Evolutionary conservation across 2,888 invertebrate genomes (phyloP), one percentile per base, ranked within the genome.

Genomic region (Nemurella pictetii): DNA sequence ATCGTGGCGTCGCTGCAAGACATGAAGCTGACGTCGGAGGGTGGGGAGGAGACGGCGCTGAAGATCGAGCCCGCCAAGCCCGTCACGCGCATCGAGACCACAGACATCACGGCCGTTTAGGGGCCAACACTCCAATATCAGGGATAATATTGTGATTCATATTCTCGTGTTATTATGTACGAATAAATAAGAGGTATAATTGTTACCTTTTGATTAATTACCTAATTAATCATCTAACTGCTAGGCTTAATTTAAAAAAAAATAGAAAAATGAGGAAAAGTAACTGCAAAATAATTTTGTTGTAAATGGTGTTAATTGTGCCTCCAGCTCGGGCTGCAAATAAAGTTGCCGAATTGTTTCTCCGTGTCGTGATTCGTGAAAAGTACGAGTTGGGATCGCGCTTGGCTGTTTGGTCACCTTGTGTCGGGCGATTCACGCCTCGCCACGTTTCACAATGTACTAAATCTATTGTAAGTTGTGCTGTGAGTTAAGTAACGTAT

Each of bases 1-100:
- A 91, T 92, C 15, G 90, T 92, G 75, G 91, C 91, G 27, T 91
- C 91, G 86, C 88, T 92, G 75, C 91, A 91, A 25, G 90, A 91
- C 80, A 88, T 92, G 84, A 90, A 90, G 86, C 89, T 92, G 35
- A 90, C 89, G 0, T 26, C 82, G 26, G 89, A 90, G 84, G 88
- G 88, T 0, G 89, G 89, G 25, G 88, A 88, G 81, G 89, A 88
- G 85, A 88, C 90, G 85, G 89, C 88, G 83, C 90, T 91, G 55
- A 80, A 88, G 86, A 72, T 87, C 73, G 91, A 92, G 87, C 91
- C 92, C n/a, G 90, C 91, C 86, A 91, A 92, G 86, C 92, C 92
- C 12, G 90, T 92, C 83, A 91, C 91, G 5, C 89, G 91, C 89
- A 91, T 92, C 86, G 92, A 92, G 88, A 91, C 91, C 30, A 91